Conservation (phyloP, 2,113 vertebrate species). For the Chinchilla lanigera region DNA sequence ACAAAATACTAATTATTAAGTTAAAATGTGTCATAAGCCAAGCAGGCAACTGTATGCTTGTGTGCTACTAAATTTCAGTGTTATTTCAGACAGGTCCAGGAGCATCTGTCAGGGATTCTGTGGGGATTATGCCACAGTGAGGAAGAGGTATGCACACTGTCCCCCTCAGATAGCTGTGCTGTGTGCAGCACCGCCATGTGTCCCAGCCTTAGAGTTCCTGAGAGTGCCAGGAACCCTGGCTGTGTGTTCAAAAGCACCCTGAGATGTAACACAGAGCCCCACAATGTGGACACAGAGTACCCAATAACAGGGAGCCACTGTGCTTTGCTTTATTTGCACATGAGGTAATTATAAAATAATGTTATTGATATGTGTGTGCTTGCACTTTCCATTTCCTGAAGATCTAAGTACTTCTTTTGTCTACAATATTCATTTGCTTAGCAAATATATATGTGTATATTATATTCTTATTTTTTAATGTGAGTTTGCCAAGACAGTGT, state of each 20-base stretch:
- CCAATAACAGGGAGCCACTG: background rate
- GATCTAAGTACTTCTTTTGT: conserved; percentile 23
- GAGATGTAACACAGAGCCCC: background rate
- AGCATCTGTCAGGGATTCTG: background rate
- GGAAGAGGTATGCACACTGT: background rate
- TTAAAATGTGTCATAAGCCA: background rate
- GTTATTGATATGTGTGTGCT: background rate
- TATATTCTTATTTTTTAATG: conserved; percentile 54
- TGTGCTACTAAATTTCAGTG: background rate
- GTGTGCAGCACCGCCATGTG: no score
- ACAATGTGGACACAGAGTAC: background rate
- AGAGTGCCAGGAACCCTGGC: background rate
- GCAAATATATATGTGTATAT: conserved; percentile 50
- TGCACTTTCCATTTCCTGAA: conserved; percentile 3
- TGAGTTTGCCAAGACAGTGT: conserved; percentile 62
- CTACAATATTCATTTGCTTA: conserved; percentile 60
- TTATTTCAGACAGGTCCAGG: background rate
- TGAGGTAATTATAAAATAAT: background rate
- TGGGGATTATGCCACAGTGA: background rate
- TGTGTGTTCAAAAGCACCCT: background rate
- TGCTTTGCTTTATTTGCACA: conserved; percentile 1
- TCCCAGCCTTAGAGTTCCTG: background rate
- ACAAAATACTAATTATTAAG: background rate
- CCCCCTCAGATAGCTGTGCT: background rate
- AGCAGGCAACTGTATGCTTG: background rate